Conservation (phyloP, 2,888 invertebrate genomes). For the Hedychridium roseum region DNA sequence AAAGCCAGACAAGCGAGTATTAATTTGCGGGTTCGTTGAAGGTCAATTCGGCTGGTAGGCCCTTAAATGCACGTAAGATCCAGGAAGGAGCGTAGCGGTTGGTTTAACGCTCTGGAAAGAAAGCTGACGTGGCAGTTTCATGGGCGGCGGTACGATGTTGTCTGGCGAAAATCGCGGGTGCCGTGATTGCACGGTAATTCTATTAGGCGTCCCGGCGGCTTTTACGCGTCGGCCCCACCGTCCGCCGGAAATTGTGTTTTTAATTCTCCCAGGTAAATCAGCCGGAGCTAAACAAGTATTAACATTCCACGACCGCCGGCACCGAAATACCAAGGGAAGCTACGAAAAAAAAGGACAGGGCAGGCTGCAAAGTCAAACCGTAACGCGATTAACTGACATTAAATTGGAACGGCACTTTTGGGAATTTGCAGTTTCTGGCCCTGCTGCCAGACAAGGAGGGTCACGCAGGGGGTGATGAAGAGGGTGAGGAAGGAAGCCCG, state of each 20-base stretch:
- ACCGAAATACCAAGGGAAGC: neutral
- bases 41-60: no score
- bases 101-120: no score
- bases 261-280: constrained; percentile 55
- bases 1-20: no score
- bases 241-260: constrained; percentile 56
- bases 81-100: no score
- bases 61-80: no score
- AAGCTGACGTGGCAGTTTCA: no score
- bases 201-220: constrained; percentile 47
- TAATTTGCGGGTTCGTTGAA: no score
- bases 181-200: constrained; percentile 55
- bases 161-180: constrained; percentile 34
- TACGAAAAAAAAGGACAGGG: constrained; percentile 1
- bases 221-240: constrained; percentile 31
- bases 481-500: no score
- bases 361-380: constrained; percentile 34
- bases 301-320: constrained; percentile 43
- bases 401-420: constrained; percentile 48
- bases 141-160: constrained; percentile 12
- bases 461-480: no score
- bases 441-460: constrained; percentile 20
- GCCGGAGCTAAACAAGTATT: constrained; percentile 53
- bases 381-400: constrained; percentile 51
- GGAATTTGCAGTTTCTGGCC: constrained; percentile 32